Evolutionary conservation across 2,888 invertebrate genomes (phyloP).

Genomic region (Himalopsyche tibetana): DNA sequence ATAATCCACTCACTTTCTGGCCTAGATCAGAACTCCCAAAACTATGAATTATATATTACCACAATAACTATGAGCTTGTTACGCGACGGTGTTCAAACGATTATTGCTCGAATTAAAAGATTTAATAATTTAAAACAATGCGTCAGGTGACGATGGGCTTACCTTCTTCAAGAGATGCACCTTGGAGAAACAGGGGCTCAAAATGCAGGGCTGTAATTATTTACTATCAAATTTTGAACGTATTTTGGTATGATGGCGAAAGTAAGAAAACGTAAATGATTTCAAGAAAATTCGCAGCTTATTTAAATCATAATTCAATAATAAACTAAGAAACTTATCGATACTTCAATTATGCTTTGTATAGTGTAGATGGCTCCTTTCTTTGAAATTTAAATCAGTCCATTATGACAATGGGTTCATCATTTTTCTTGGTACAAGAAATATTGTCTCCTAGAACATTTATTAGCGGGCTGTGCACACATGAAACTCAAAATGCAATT

Average conservation of each 20-base stretch:
- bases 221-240: neutral
- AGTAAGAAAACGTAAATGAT: neutral
- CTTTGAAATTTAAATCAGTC: neutral
- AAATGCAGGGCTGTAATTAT: neutral
- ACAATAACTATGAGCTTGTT: conserved; percentile 14
- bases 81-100: neutral
- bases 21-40: neutral
- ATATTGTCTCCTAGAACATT: too few relatives aligned
- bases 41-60: neutral
- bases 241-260: neutral
- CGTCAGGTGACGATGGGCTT: neutral
- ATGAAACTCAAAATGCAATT: too few relatives aligned
- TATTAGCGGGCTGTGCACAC: too few relatives aligned
- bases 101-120: neutral
- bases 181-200: neutral
- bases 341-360: too few relatives aligned
- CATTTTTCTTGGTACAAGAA: too few relatives aligned
- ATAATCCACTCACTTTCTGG: too few relatives aligned
- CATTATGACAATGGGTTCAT: too few relatives aligned
- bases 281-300: neutral
- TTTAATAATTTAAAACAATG: conserved; percentile 4
- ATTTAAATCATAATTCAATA: too few relatives aligned
- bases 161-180: conserved; percentile 1
- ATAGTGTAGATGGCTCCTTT: too few relatives aligned
- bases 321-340: too few relatives aligned